phyloP scores from a whole-genome alignment of 2,888 invertebrate species.

The Apodemia duryi region DNA sequence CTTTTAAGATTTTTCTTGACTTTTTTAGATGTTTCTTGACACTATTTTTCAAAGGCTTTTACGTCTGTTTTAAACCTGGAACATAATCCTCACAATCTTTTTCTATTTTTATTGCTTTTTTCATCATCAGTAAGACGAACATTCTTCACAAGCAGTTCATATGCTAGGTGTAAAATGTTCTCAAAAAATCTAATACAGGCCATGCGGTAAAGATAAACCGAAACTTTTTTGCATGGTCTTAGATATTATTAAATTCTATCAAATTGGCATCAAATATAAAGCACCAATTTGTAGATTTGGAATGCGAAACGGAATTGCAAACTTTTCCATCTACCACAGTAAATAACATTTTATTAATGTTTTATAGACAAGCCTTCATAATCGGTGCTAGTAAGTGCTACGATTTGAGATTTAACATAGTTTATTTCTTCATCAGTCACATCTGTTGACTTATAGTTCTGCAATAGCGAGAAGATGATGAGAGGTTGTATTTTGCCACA shows the following conservation, averaged over 20 bases:
- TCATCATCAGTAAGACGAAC: no score
- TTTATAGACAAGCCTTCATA: constrained; percentile 23
- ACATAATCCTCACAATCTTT: no score
- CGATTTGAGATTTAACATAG: constrained; percentile 1
- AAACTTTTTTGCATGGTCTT: constrained; percentile 19
- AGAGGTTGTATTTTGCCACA: constrained; percentile 26
- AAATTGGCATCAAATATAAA: not conserved
- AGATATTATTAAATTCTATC: no score
- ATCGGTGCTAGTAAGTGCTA: not conserved
- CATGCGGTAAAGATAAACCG: constrained; percentile 35
- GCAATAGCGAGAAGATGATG: constrained; percentile 21
- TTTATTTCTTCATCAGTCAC: constrained; percentile 17
- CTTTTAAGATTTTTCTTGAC: no score
- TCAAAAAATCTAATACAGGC: constrained; percentile 39
- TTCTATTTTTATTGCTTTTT: no score
- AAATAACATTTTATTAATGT: constrained; percentile 25
- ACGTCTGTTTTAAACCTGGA: no score
- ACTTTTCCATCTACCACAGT: constrained; percentile 42
- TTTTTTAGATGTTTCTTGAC: no score
- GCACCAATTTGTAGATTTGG: not conserved
- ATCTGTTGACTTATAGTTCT: constrained; percentile 9
- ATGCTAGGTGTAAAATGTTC: constrained; percentile 22
- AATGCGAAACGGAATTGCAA: constrained; percentile 32
- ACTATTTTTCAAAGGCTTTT: no score
- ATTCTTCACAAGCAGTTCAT: no score